Evolutionary conservation across 37 sponge, comb jelly and placozoan species (phyloP), one percentile per base, ranked within the genome.

Genomic region (Dysidea cf. avara): DNA sequence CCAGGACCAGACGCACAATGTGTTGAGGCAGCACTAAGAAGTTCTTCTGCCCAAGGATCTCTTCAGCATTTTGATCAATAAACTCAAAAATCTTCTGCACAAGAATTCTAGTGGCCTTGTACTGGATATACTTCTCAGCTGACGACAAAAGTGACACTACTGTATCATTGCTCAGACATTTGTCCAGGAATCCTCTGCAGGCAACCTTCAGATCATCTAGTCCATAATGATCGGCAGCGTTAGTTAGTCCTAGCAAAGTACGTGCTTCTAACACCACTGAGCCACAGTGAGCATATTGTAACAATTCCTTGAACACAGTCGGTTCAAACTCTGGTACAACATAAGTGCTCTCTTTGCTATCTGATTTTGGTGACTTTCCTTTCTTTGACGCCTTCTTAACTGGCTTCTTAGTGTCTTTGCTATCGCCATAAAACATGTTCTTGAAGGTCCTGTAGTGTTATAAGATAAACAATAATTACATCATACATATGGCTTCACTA

Each of bases 101-200:
- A 9, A 82, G 52, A 20, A 86, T 77, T 74, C 87, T 92, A 29
- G 97, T 96, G 29, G 86, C 83, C 64, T 92, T 92, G 73, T 92
- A 92, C 59, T 89, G 90, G 25, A 92, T 92, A 78, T 96, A 96
- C 60, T 81, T 83, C 81, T 96, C 97, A 16, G 93, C 97, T 3
- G 85, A 82, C 52, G 65, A 61, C 36, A 96, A 72, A 64, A 96
- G 67, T 4, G 85, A 65, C 52, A 90, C 86, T 14, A 96, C 97
- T 13, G 85, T 89, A 52, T 96, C 97, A 0, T 84, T 68, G 18
- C 76, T 83, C 54, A 96, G 84, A 51, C 87, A 81, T 32, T 66
- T 64, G 33, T 85, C 83, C 61, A 89, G 62, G 57, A 85, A 94
- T 20, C 68, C 64, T n/a, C 81, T 76, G 71, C 94, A 89, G 16